Percentiles rank a stretch among this genome's conserved stretches.
Evolutionary conservation across 23 tunicate genomes (phyloP).

Genomic region (Halocynthia aurantium): DNA sequence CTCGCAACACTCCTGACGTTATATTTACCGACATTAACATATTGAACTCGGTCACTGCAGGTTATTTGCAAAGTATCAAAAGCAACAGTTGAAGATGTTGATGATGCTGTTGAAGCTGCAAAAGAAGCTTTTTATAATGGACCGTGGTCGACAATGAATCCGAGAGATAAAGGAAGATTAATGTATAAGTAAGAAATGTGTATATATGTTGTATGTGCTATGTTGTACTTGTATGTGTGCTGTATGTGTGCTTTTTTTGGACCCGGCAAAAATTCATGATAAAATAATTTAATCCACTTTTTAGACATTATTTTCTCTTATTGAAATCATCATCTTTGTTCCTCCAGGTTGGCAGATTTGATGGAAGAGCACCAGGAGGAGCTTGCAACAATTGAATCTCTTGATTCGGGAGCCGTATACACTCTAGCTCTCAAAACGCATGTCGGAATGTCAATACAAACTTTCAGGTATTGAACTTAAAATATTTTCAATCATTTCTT

Average conservation of each 20-base stretch:
- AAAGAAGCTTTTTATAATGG: constrained; percentile 88
- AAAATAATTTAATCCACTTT: too few relatives aligned
- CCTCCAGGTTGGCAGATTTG: constrained; percentile 66
- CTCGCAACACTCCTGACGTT: too few relatives aligned
- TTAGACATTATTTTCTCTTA: too few relatives aligned
- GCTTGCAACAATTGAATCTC: constrained; percentile 83
- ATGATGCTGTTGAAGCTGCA: constrained; percentile 94
- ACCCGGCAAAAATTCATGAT: too few relatives aligned
- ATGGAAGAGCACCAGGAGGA: constrained; percentile 96
- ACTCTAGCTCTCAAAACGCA: constrained; percentile 94
- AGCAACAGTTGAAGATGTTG: constrained; percentile 93
- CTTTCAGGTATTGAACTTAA: constrained; percentile 60
- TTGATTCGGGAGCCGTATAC: constrained; percentile 93
- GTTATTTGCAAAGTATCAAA: constrained; percentile 91
- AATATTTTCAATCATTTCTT: too few relatives aligned
- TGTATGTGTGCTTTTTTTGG: too few relatives aligned
- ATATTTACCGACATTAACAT: not conserved
- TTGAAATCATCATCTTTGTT: not conserved
- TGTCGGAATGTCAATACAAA: constrained; percentile 94
- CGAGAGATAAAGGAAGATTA: constrained; percentile 79
- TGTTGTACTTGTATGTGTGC: too few relatives aligned
- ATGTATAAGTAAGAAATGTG: constrained; percentile 57
- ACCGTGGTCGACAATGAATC: constrained; percentile 79
- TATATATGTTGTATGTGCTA: too few relatives aligned
- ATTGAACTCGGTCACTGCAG: constrained; percentile 10